Base-by-base conservation (phyloP, 2,113 vertebrate genomes). In the Cyrtonyx montezumae region DNA sequence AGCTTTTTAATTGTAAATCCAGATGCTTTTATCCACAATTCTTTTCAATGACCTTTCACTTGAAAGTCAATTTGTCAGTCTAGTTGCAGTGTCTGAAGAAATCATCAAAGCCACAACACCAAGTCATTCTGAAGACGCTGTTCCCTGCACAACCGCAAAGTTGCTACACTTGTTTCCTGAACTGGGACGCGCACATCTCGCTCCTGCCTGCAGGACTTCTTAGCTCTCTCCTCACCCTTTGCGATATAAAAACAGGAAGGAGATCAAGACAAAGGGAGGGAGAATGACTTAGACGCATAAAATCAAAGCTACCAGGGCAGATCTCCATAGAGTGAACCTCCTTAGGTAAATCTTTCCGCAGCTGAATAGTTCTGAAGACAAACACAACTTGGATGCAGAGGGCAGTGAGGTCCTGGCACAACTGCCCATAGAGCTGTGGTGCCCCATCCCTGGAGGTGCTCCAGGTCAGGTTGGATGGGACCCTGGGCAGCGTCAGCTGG, bases 61-160 rank as follows among this genome's bases (percentile, higher is more conserved):
- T 94, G 96, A 94, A 97, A 97, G 96, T 97, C 97, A 89, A 96
- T 98, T 98, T 98, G 97, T 98, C 97, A 98, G 96, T 97, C 97
- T 97, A 70, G 96, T 96, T 96, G 74, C 32, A 79, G 89, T 69
- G 93, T 97, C 97, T 97, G 97, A 98, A 96, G 97, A 97, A 98
- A 96, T 88, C 96, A 97, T 97, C 97, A 98, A 97, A 97, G 97
- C 90, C n/a, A 48, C 73, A 93, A 91, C 82, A 95, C 67, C 16
- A 71, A 94, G 94, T 89, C 45, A 32, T 84, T 96, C 93, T 94
- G 92, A 58, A 37, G 75, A 88, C 71, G 82, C 48, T 95, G 84
- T 87, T 93, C 75, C 66, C 55, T 12, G 19, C 66, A 67, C 20
- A 71, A 88, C 75, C 91, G 79, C 74, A 34, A 66, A 86, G 79